Percentiles rank a stretch among this genome's conserved stretches.
These are phyloP conservation scores for Tortricodes alternella DNA, from an alignment of 2,888 invertebrate species.

Conservation along the genomic window DNA sequence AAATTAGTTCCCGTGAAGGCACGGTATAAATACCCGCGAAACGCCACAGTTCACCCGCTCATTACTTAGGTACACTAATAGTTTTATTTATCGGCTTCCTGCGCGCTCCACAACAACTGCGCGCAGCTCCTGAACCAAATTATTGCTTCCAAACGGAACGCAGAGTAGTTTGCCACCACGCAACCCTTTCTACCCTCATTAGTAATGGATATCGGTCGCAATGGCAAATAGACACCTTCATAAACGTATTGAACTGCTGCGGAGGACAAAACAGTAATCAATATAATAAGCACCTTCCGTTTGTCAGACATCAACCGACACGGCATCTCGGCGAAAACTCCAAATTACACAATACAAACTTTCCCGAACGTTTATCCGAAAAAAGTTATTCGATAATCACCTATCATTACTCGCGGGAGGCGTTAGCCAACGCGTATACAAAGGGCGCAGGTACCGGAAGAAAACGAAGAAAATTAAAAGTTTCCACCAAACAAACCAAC, in stretches of 20 bases:
- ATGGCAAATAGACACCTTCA: constrained; percentile 16
- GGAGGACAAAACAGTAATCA: constrained; percentile 60
- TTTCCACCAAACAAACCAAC: constrained; percentile 79
- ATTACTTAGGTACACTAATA: constrained; percentile 69
- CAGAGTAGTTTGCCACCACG: constrained; percentile 23
- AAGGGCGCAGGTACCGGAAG: constrained; percentile 67
- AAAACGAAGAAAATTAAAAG: constrained; percentile 79
- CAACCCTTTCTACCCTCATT: constrained; percentile 29
- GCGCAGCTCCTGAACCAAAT: constrained; percentile 34
- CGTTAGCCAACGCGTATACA: constrained; percentile 67
- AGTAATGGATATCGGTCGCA: constrained; percentile 33
- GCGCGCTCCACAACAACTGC: constrained; percentile 53
- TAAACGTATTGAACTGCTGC: constrained; percentile 16
- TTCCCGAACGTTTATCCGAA: constrained; percentile 69
- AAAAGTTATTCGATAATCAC: constrained; percentile 71
- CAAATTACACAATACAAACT: constrained; percentile 68
- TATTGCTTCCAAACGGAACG: constrained; percentile 18
- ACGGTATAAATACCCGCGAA: constrained; percentile 78
- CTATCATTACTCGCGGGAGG: constrained; percentile 73
- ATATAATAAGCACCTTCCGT: constrained; percentile 65
- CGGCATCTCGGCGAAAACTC: constrained; percentile 57
- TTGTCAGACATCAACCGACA: constrained; percentile 55
- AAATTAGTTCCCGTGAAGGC: constrained; percentile 80
- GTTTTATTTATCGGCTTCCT: constrained; percentile 75
- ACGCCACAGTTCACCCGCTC: constrained; percentile 65